A percentile compares a stretch with the other conserved stretches of the same genome.
These are phyloP conservation scores for Pycnonotus jocosus DNA, from an alignment of 2,113 vertebrate species.

Conservation along the genomic window DNA sequence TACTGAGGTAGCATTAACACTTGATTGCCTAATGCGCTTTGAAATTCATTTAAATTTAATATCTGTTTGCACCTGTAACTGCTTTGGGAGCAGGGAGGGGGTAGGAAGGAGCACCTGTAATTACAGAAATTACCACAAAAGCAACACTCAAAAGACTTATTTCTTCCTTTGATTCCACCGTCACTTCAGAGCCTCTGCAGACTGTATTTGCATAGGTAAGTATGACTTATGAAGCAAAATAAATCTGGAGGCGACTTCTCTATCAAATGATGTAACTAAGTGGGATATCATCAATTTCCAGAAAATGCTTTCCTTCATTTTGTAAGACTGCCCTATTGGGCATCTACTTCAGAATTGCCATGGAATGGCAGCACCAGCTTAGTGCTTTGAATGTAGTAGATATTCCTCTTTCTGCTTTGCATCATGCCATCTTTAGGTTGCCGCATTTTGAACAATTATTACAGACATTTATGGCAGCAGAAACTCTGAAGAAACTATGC, in stretches of 20 bases:
- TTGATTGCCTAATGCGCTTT: neutral
- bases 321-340: neutral
- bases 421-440: neutral
- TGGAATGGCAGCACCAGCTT: neutral
- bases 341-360: neutral
- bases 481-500: neutral
- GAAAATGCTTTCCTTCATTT: neutral
- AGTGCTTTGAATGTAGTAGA: neutral
- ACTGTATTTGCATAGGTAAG: neutral
- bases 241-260: neutral
- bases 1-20: neutral
- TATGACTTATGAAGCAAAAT: neutral
- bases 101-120: neutral
- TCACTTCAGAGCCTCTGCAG: neutral
- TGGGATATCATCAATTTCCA: neutral
- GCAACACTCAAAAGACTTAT: neutral
- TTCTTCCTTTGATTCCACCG: neutral
- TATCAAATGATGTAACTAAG: neutral
- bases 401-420: neutral
- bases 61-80: neutral
- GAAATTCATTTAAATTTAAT: neutral
- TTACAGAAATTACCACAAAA: neutral
- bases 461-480: neutral
- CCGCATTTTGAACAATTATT: neutral
- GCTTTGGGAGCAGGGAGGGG: rapidly evolving